Percentiles rank a stretch among this genome's conserved stretches.
Conservation (phyloP, 2,888 invertebrate species). For the Scaptodrosophila latifasciaeformis region DNA sequence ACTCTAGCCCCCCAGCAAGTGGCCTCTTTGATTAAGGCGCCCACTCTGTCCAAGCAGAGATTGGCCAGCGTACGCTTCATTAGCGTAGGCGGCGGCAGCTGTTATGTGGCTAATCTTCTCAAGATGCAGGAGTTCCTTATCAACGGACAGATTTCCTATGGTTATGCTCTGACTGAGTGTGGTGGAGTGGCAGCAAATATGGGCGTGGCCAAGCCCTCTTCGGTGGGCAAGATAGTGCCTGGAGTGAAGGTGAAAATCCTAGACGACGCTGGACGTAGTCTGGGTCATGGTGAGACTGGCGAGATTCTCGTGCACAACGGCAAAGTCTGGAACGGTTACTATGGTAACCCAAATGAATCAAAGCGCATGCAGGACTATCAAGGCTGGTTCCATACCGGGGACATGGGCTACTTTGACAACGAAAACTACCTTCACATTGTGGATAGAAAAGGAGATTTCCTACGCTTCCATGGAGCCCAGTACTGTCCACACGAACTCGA, state of each 20-base stretch:
- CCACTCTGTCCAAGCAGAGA: slow-evolving; percentile 45
- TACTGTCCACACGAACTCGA: slow-evolving; percentile 71
- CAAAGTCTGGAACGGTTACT: slow-evolving; percentile 70
- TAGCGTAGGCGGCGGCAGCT: slow-evolving; percentile 61
- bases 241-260: slow-evolving; percentile 66
- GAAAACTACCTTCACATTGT: slow-evolving; percentile 67
- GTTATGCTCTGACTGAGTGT: slow-evolving; percentile 69
- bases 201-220: slow-evolving; percentile 55
- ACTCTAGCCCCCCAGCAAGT: slow-evolving; percentile 63
- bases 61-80: slow-evolving; percentile 57
- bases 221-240: slow-evolving; percentile 63
- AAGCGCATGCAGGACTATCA: slow-evolving; percentile 64
- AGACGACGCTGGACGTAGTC: slow-evolving; percentile 59
- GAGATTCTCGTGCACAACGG: slow-evolving; percentile 66
- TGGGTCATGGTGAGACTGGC: slow-evolving; percentile 65
- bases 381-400: slow-evolving; percentile 73
- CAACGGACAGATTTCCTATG: slow-evolving; percentile 58
- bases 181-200: slow-evolving; percentile 62
- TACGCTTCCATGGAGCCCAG: slow-evolving; percentile 68
- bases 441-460: slow-evolving; percentile 67
- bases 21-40: slow-evolving; percentile 50
- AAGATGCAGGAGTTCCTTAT: slow-evolving; percentile 57
- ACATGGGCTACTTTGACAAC: slow-evolving; percentile 72
- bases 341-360: slow-evolving; percentile 66
- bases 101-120: slow-evolving; percentile 57